Percentiles rank a stretch among this genome's conserved stretches.
These are phyloP conservation scores for Loripinus fragilis DNA, from an alignment of 2,888 invertebrate genomes.

Conservation along the genomic window DNA sequence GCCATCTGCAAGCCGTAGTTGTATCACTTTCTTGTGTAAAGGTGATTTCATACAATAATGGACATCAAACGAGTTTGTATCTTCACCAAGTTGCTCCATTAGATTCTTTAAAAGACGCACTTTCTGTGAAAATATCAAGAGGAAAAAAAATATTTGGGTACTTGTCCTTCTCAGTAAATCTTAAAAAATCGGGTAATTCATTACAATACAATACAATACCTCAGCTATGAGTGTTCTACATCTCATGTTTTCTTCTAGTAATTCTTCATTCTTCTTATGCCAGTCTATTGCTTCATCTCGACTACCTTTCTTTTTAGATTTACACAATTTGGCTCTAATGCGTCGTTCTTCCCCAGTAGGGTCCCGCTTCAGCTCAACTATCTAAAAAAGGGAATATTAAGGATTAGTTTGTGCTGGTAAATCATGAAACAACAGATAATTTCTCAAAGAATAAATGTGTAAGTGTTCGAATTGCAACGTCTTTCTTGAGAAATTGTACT, in stretches of 20 bases:
- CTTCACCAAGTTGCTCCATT: conserved; percentile 80
- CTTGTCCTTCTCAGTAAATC: too few species aligned
- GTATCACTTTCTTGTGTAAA: conserved; percentile 72
- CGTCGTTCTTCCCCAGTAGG: conserved; percentile 93
- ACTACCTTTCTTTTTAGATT: conserved; percentile 82
- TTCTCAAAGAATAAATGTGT: too few species aligned
- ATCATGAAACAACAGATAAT: too few species aligned
- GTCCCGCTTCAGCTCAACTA: conserved; percentile 94
- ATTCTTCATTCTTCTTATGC: conserved; percentile 90
- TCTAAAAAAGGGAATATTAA: conserved; percentile 85
- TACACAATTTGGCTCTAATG: conserved; percentile 93
- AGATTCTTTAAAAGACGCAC: conserved; percentile 77
- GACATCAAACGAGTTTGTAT: conserved; percentile 58
- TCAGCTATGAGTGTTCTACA: conserved; percentile 93
- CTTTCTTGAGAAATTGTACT: too few species aligned
- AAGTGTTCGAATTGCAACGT: too few species aligned
- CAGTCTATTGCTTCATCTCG: conserved; percentile 86
- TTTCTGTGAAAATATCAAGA: conserved; percentile 78
- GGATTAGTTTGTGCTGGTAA: too few species aligned
- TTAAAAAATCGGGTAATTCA: too few species aligned
- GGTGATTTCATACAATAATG: conserved; percentile 64
- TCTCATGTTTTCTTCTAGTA: conserved; percentile 92
- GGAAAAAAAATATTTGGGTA: too few species aligned
- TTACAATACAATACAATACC: too few species aligned
- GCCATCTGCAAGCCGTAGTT: conserved; percentile 65